Percentiles rank a stretch among this genome's conserved stretches.
Evolutionary conservation across 2,797 vertebrate species (phyloP).

Genomic region (Orestias chungarensis): DNA sequence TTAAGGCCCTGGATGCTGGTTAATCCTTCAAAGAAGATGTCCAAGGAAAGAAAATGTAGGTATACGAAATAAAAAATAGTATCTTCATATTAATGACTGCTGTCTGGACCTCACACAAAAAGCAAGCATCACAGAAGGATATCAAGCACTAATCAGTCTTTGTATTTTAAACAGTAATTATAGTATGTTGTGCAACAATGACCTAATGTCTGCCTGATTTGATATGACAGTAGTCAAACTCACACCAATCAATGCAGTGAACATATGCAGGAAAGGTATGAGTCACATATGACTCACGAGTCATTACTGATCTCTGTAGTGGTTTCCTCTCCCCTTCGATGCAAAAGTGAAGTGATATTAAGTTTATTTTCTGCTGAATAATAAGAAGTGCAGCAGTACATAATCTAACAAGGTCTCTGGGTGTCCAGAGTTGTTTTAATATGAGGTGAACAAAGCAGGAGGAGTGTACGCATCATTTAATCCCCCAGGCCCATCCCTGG

Average conservation of each 20-base stretch:
- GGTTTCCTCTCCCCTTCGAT: background rate
- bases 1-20: background rate
- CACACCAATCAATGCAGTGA: background rate
- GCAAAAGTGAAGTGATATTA: background rate
- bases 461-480: slow-evolving; percentile 38
- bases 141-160: background rate
- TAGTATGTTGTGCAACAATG: background rate
- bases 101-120: background rate
- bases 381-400: background rate
- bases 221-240: background rate
- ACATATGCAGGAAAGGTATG: background rate
- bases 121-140: background rate
- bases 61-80: background rate
- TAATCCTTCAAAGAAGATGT: background rate
- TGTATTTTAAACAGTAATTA: background rate
- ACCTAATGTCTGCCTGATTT: background rate
- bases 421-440: slow-evolving; percentile 45
- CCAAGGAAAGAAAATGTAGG: background rate
- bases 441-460: slow-evolving; percentile 30
- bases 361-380: slow-evolving; percentile 3
- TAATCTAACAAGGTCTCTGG: slow-evolving; percentile 33
- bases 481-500: slow-evolving; percentile 52
- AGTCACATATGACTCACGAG: slow-evolving; percentile 6
- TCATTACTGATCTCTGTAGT: background rate
- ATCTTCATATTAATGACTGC: background rate